These are phyloP conservation scores for Cyanistes caeruleus DNA, from an alignment of 2,113 vertebrate species.

Conservation along the genomic window DNA sequence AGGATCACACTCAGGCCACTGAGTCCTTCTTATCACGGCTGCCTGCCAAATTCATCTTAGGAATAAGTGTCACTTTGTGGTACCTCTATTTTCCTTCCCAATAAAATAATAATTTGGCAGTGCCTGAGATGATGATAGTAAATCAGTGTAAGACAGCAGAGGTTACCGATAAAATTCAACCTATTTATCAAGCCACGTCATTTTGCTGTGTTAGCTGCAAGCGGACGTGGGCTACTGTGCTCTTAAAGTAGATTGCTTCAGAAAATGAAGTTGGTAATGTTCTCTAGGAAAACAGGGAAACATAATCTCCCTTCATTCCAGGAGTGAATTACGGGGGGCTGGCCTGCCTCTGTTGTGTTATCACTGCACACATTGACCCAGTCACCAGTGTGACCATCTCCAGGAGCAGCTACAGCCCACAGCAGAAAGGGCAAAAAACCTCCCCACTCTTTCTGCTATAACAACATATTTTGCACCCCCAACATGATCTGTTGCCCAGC, in stretches of 20 bases:
- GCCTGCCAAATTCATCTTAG: constrained; percentile 66
- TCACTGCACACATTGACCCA: not conserved
- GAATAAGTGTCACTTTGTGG: constrained; percentile 70
- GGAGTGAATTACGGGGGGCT: not conserved
- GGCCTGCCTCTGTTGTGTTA: not conserved
- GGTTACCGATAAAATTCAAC: constrained; percentile 54
- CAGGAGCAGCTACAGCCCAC: not conserved
- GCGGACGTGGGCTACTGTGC: constrained; percentile 26
- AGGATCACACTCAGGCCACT: constrained; percentile 57
- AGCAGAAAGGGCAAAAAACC: not conserved
- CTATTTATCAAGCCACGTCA: constrained; percentile 61
- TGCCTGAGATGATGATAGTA: constrained; percentile 66
- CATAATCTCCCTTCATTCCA: not conserved
- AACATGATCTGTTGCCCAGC: not conserved
- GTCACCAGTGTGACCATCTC: not conserved
- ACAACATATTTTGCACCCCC: not conserved
- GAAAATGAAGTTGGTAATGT: not conserved
- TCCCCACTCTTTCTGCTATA: not conserved
- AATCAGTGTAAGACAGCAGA: constrained; percentile 72
- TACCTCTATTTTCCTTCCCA: constrained; percentile 72
- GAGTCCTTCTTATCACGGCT: constrained; percentile 61
- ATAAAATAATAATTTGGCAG: constrained; percentile 76
- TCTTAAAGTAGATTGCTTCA: constrained; percentile 3
- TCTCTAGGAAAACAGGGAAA: not conserved
- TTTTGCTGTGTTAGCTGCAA: constrained; percentile 39